A percentile compares a stretch with the other conserved stretches of the same genome.
Evolutionary conservation across 2,113 vertebrate species (phyloP).

Genomic region (Bos indicus): DNA sequence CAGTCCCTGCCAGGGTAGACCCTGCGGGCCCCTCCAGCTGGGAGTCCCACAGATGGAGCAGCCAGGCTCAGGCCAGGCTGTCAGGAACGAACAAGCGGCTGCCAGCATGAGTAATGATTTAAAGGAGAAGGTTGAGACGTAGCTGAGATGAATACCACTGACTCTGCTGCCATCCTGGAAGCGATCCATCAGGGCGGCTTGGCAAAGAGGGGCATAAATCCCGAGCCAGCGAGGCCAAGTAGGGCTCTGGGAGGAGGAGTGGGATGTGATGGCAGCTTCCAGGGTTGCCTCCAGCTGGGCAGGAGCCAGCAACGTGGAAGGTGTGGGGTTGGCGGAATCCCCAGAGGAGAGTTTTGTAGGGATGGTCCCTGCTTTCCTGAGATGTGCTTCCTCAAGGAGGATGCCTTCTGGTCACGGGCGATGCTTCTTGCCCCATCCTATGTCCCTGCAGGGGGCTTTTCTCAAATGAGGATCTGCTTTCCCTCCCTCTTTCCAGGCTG

Average conservation of each 20-base stretch:
- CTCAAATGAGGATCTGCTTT: background rate
- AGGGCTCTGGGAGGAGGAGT: background rate
- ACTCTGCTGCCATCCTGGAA: constrained; percentile 47
- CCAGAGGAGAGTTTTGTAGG: background rate
- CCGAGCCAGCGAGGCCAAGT: background rate
- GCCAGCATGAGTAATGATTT: constrained; percentile 33
- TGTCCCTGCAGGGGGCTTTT: too few species aligned
- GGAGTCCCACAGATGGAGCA: background rate
- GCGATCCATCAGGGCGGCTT: constrained; percentile 56
- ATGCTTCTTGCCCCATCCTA: background rate
- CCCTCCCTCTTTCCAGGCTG: background rate
- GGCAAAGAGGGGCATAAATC: constrained; percentile 54
- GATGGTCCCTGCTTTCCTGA: background rate
- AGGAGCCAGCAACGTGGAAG: background rate
- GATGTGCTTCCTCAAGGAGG: background rate
- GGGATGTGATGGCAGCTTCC: background rate
- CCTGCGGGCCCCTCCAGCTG: background rate
- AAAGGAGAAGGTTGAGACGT: constrained; percentile 60
- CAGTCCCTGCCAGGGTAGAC: background rate
- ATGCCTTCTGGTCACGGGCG: background rate
- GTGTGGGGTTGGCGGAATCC: background rate
- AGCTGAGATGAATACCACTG: constrained; percentile 69
- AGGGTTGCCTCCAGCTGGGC: background rate
- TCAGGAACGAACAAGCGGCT: background rate
- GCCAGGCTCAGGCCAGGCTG: background rate